Evolutionary conservation across 1,140 invertebrate genomes (phyloP), one percentile per base, ranked within the genome.

Genomic region (Drosophila albomicans): DNA sequence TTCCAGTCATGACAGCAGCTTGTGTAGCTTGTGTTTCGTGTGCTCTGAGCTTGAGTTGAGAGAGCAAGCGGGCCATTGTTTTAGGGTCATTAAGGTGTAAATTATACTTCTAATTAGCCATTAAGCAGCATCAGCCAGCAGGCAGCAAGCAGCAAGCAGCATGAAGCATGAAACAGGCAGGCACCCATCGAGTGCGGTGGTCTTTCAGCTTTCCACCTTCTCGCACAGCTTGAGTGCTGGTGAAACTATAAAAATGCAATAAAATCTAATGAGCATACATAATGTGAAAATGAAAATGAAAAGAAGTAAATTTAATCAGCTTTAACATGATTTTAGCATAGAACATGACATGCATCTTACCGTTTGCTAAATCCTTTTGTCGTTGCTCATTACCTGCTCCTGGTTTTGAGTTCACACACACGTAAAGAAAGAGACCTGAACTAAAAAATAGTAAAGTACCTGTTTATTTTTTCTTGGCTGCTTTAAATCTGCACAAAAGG

Each of bases 51-150:
- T 79, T 78, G 59, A 30, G 66, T 30, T 51, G 58, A 70, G 64
- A 35, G 66, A 71, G 15, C 59, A 25, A 25, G 20, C 20, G 7
- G 20, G 51, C 65, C 69, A 80, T 88, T 87, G 84, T 80, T 87
- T 74, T 80, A 82, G 76, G 78, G 84, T 88, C 80, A 87, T 87
- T 87, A 88, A 87, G 80, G 84, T 88, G 84, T 88, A 88, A 88
- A 88, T 88, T 88, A 88, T 88, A 88, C 84, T 81, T 84, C 78
- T 88, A 88, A 88, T 88, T 88, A 88, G 84, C 80, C 84, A 88
- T 88, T 88, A 88, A 88, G 84, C 70, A 80, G 77, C 77, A 75
- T 82, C 76, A 72, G 73, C 67, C 63, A 68, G 58, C 65, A 74
- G 49, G 35, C 49, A 58, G 15, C 51, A 58, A 16, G 46, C 15